Percentiles rank a stretch among this genome's conserved stretches.
Conservation (phyloP, 2,113 vertebrate genomes). For the Xiphophorus hellerii region DNA sequence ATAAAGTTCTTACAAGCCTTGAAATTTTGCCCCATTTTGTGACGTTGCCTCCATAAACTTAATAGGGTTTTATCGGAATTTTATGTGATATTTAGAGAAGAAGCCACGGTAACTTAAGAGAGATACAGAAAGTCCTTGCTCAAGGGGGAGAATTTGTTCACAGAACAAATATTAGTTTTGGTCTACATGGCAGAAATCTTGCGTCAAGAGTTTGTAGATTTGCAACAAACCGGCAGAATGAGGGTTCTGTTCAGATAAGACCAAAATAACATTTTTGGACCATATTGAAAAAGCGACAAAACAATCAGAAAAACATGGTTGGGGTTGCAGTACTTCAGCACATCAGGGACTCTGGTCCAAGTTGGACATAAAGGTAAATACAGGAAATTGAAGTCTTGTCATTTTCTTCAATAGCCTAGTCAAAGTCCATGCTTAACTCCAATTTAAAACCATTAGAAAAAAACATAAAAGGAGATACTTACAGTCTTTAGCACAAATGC, state of each 20-base stretch:
- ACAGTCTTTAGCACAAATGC: too few species aligned
- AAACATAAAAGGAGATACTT: not conserved
- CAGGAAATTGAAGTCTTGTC: not conserved
- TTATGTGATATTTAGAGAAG: not conserved
- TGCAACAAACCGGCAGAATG: not conserved
- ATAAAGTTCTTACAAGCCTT: slow-evolving; percentile 6
- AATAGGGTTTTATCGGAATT: not conserved
- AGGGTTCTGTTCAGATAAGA: not conserved
- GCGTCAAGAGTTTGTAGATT: not conserved
- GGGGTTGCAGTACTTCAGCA: not conserved
- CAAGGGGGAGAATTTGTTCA: not conserved
- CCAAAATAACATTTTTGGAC: not conserved
- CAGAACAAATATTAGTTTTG: not conserved
- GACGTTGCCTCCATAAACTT: not conserved
- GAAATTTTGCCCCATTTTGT: not conserved
- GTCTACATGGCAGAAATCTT: not conserved
- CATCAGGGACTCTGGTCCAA: not conserved
- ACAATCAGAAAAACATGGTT: not conserved
- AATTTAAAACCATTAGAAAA: not conserved
- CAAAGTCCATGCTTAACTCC: not conserved
- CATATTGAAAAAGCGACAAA: not conserved
- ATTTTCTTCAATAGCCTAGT: not conserved
- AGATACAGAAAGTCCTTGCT: not conserved
- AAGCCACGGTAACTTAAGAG: not conserved
- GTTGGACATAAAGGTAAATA: not conserved